These are phyloP conservation scores for Drosophila mercatorum DNA, from an alignment of 2,888 invertebrate genomes.

Conservation along the genomic window DNA sequence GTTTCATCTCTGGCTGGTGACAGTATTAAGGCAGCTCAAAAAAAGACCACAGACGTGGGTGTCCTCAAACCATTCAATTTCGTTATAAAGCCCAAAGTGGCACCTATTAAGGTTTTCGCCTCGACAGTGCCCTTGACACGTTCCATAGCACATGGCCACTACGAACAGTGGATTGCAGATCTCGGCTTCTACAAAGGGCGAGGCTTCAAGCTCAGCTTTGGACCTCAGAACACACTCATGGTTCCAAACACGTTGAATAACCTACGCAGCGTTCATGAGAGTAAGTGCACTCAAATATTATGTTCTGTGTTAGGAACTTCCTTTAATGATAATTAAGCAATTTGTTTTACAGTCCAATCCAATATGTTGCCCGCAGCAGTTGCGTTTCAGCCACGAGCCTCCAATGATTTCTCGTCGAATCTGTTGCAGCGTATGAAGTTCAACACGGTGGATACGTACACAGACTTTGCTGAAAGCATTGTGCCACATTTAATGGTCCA, in stretches of 20 bases:
- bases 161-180: constrained; percentile 85
- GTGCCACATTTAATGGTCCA: constrained; percentile 88
- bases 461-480: constrained; percentile 86
- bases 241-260: constrained; percentile 85
- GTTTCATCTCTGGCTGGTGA: constrained; percentile 56
- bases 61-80: constrained; percentile 55
- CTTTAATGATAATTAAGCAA: too few relatives aligned
- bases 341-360: constrained; percentile 15
- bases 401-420: constrained; percentile 75
- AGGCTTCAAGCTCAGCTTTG: constrained; percentile 91
- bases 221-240: constrained; percentile 87
- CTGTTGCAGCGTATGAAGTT: constrained; percentile 80
- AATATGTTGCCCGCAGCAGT: constrained; percentile 48
- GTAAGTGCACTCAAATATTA: constrained; percentile 23
- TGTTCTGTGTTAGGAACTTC: too few relatives aligned
- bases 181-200: constrained; percentile 87
- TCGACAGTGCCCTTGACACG: constrained; percentile 83
- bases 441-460: constrained; percentile 66
- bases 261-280: constrained; percentile 39
- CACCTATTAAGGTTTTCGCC: constrained; percentile 83
- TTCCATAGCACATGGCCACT: constrained; percentile 73
- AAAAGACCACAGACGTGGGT: not conserved
- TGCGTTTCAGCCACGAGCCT: constrained; percentile 72
- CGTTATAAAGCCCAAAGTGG: constrained; percentile 85
- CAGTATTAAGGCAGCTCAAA: constrained; percentile 13